These are phyloP conservation scores for Magallana nippona DNA, from an alignment of 2,888 invertebrate species.

Conservation along the genomic window DNA sequence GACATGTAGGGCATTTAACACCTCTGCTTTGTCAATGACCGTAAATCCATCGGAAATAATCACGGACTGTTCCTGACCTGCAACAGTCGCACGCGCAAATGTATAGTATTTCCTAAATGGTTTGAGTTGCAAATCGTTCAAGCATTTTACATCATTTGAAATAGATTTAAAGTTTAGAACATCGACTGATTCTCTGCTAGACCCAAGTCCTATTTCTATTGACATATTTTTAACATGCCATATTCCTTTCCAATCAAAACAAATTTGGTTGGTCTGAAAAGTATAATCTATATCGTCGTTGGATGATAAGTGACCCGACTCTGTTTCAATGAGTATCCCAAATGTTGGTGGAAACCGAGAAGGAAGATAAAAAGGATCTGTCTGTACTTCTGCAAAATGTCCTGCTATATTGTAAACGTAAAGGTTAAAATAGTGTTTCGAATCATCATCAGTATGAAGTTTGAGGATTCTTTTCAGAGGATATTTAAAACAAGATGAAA, in stretches of 20 bases:
- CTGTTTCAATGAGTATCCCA: slow-evolving; percentile 47
- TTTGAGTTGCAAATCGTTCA: background rate
- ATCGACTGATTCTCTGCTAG: slow-evolving; percentile 32
- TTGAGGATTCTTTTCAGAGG: slow-evolving; percentile 39
- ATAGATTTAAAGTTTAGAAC: slow-evolving; percentile 13
- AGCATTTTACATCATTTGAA: background rate
- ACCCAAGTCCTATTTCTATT: slow-evolving; percentile 46
- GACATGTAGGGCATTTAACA: background rate
- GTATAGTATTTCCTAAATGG: slow-evolving; percentile 32
- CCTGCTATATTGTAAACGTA: slow-evolving; percentile 57
- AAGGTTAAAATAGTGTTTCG: slow-evolving; percentile 49
- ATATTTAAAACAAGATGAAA: slow-evolving; percentile 44
- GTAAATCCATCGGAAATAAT: slow-evolving; percentile 54
- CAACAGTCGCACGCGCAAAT: slow-evolving; percentile 16
- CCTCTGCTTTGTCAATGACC: slow-evolving; percentile 36
- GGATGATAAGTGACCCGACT: background rate
- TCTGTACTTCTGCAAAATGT: slow-evolving; percentile 49
- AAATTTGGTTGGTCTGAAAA: slow-evolving; percentile 24
- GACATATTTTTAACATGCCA: slow-evolving; percentile 39
- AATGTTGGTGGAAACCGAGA: slow-evolving; percentile 45
- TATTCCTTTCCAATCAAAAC: slow-evolving; percentile 46
- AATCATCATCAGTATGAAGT: slow-evolving; percentile 41
- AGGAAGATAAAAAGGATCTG: slow-evolving; percentile 43
- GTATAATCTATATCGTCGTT: slow-evolving; percentile 39
- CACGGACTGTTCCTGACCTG: slow-evolving; percentile 45